Evolutionary conservation across 2,888 invertebrate genomes (phyloP).

Genomic region (Hyles lineata): DNA sequence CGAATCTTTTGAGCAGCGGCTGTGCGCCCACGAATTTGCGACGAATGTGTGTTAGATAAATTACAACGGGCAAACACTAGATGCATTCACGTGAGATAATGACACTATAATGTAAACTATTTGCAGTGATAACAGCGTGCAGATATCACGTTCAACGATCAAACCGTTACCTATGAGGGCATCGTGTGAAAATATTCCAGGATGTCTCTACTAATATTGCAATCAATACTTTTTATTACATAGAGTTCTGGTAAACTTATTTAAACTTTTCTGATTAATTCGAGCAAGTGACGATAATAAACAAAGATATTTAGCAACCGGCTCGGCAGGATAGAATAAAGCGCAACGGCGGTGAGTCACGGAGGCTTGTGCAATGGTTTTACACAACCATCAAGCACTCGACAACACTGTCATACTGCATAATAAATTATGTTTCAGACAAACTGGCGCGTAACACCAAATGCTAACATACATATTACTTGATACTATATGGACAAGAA

Average conservation of each 20-base stretch:
- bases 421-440: constrained; percentile 43
- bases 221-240: not conserved
- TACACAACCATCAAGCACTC: constrained; percentile 69
- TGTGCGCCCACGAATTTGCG: constrained; percentile 71
- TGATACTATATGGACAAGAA: not conserved
- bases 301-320: constrained; percentile 61
- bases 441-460: constrained; percentile 8
- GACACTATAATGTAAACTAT: constrained; percentile 27
- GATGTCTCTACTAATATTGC: too few species aligned
- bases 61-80: constrained; percentile 8
- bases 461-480: constrained; percentile 12
- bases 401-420: constrained; percentile 56
- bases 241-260: not conserved
- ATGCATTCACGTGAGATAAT: constrained; percentile 29
- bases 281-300: constrained; percentile 58
- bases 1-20: constrained; percentile 73
- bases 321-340: constrained; percentile 64
- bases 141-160: not conserved
- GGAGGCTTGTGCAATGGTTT: constrained; percentile 71
- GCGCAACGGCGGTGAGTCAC: constrained; percentile 73
- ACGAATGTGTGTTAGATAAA: constrained; percentile 40
- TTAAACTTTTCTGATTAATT: not conserved
- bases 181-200: not conserved
- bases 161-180: not conserved
- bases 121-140: constrained; percentile 10